Percentiles rank a stretch among this genome's conserved stretches.
Conservation (phyloP, 2,888 invertebrate genomes). For the Galerucella calmariensis region DNA sequence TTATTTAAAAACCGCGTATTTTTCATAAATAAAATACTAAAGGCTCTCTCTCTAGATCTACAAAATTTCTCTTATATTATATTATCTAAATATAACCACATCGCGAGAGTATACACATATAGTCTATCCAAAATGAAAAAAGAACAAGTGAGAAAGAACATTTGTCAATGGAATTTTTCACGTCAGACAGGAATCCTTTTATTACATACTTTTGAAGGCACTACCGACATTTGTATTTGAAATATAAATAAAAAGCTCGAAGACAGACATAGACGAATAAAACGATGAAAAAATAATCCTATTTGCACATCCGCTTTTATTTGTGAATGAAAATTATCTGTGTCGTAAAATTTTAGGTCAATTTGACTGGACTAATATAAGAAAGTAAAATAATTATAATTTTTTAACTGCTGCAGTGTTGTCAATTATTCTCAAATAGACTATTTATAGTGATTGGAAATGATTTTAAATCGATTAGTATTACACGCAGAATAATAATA, state of each 20-base stretch:
- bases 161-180: constrained; percentile 38
- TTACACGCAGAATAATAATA: constrained; percentile 26
- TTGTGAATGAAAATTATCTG: constrained; percentile 14
- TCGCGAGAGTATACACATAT: not conserved
- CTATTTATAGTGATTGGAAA: constrained; percentile 8
- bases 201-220: constrained; percentile 35
- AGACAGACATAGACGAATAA: constrained; percentile 41
- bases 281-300: constrained; percentile 34
- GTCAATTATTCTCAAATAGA: too few species aligned
- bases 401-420: too few species aligned
- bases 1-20: not conserved
- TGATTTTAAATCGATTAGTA: constrained; percentile 21
- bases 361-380: not conserved
- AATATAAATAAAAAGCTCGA: constrained; percentile 42
- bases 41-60: not conserved
- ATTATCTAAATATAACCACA: constrained; percentile 24
- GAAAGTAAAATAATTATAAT: too few species aligned
- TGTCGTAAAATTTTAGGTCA: not conserved
- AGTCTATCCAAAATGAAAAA: constrained; percentile 16
- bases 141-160: constrained; percentile 16
- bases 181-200: constrained; percentile 31
- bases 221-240: constrained; percentile 33
- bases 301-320: constrained; percentile 31
- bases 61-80: not conserved
- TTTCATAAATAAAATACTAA: not conserved